Conservation (phyloP, 1,140 invertebrate genomes). For the Bathynomus jamesi region DNA sequence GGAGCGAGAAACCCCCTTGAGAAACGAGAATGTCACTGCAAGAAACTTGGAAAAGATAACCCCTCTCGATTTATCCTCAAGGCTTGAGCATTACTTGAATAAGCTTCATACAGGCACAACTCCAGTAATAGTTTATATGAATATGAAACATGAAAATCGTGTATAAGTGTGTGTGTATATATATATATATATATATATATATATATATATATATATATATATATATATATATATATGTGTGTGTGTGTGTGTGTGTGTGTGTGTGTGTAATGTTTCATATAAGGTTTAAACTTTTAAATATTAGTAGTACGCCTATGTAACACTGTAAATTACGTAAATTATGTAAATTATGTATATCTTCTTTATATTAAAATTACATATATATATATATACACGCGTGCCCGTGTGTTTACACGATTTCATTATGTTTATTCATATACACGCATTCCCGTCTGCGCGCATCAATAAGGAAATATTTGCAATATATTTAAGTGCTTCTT, state of each 20-base stretch:
- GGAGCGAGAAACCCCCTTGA: neutral
- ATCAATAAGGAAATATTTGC: neutral
- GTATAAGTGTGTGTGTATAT: neutral
- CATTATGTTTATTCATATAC: too few species aligned
- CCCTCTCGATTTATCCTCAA: neutral
- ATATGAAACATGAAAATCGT: neutral
- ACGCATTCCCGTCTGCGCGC: too few species aligned
- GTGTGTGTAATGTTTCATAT: too few species aligned
- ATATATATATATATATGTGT: neutral
- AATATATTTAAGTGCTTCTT: neutral
- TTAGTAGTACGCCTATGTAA: too few species aligned
- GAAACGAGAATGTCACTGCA: neutral
- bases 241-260: neutral
- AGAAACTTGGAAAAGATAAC: neutral
- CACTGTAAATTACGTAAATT: too few species aligned
- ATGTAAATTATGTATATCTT: too few species aligned
- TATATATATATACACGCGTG: too few species aligned
- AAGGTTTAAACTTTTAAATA: too few species aligned
- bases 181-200: too few species aligned
- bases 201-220: neutral
- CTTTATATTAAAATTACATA: too few species aligned
- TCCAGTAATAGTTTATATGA: neutral
- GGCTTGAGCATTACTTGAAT: neutral
- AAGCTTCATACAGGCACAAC: neutral
- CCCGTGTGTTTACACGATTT: too few species aligned